Evolutionary conservation across 2,797 vertebrate species (phyloP).

Genomic region (Lutra lutra): DNA sequence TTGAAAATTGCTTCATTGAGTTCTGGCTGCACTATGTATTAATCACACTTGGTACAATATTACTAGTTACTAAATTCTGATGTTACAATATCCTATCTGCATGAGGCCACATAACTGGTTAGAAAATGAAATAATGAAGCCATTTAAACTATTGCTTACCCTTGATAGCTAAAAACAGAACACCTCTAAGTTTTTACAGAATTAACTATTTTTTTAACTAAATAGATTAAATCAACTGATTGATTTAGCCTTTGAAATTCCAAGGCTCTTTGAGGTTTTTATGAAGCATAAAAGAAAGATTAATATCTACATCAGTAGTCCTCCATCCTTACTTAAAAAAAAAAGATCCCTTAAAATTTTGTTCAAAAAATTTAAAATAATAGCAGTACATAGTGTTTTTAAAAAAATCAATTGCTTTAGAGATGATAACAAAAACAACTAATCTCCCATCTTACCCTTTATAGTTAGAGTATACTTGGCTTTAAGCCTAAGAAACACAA

Average conservation of each 20-base stretch:
- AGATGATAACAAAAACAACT: not conserved
- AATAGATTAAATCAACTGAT: not conserved
- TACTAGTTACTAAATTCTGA: constrained; percentile 49
- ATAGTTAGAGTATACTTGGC: not conserved
- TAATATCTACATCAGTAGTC: not conserved
- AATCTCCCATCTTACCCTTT: not conserved
- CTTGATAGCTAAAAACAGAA: not conserved
- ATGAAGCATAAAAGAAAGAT: not conserved
- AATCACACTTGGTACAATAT: constrained; percentile 54
- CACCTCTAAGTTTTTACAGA: not conserved
- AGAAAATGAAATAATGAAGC: constrained; percentile 17
- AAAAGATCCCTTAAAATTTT: not conserved
- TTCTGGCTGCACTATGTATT: constrained; percentile 20
- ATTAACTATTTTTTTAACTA: not conserved
- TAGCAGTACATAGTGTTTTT: not conserved
- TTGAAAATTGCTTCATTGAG: constrained; percentile 55
- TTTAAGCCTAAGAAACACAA: not conserved
- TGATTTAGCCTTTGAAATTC: constrained; percentile 31
- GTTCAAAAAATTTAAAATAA: not conserved
- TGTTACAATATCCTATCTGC: not conserved
- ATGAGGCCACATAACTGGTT: not conserved
- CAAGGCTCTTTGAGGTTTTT: constrained; percentile 5
- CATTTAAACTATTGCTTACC: not conserved
- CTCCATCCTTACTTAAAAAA: not conserved
- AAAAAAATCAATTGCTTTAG: not conserved